Evolutionary conservation across 2,113 vertebrate genomes (phyloP), one percentile per base, ranked within the genome.

Genomic region (Labeo catla): DNA sequence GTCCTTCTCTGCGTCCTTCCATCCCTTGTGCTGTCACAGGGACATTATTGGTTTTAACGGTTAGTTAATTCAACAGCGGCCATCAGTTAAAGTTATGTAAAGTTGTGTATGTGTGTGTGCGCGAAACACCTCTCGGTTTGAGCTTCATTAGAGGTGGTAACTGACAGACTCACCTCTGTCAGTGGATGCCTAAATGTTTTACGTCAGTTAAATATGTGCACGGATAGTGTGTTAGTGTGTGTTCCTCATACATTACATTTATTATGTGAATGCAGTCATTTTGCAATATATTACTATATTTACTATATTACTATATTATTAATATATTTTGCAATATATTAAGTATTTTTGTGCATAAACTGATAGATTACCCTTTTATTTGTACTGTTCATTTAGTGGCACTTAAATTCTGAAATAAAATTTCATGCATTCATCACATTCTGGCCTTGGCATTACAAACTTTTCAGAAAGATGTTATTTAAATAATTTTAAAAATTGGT

Each of bases 1-100:
- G 63, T 52, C 49, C 81, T 72, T 83, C 81, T 65, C 65, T 36
- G 43, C 23, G 45, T 34, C 80, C 80, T 82, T 68, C 61, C 45
- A 82, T 68, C 45, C 45, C 45, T 12, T 28, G n/a, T 4, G 50
- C 76, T 80, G n/a, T 80, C 47, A 80, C 6, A 70, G 34, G 36
- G 63, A 36, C 47, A 79, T 86, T 79, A 79, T 72, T 83, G 47
- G 47, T 57, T 72, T 83, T 72, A 83, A 68, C 49, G 63, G 81
- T 83, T 72, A 83, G 65, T 83, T 70, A 70, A 72, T 54, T 70
- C 66, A 83, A 83, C 66, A 83, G 34, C 70, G 16, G 34, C 61
- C 23, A 80, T 73, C 66, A 47, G 43, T 70, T 21, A 39, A 61
- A 68, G 66, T 21, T 57, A 43, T 36, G 34, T 61, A 16, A 59